Evolutionary conservation across 1,140 invertebrate genomes (phyloP).

Genomic region (Sycophaga agraensis): DNA sequence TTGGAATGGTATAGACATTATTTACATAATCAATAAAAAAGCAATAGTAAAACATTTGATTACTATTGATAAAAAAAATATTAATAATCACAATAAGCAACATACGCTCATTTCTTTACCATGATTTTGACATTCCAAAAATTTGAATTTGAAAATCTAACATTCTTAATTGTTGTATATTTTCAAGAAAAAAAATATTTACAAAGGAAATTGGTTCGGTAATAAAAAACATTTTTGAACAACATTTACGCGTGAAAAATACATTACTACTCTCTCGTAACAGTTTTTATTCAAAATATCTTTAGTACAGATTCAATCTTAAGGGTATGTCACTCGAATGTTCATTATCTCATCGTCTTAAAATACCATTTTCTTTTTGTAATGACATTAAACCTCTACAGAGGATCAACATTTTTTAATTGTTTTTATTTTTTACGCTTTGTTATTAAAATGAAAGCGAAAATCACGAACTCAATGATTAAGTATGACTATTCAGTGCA

Average conservation of each 20-base stretch:
- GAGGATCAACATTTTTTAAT: not conserved
- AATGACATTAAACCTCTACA: constrained; percentile 14
- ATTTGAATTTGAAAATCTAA: too few species aligned
- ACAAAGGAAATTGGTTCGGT: not conserved
- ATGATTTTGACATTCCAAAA: too few species aligned
- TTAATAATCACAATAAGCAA: too few species aligned
- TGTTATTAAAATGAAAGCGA: not conserved
- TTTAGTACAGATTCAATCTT: constrained; percentile 16
- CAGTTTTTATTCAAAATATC: constrained; percentile 33
- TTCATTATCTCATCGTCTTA: constrained; percentile 5
- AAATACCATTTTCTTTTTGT: constrained; percentile 7
- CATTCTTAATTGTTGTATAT: too few species aligned
- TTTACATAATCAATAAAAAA: too few species aligned
- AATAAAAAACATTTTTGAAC: constrained; percentile 10
- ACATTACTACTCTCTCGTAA: constrained; percentile 28
- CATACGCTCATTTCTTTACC: too few species aligned
- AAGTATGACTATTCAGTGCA: too few species aligned
- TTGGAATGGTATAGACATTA: too few species aligned
- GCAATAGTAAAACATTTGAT: too few species aligned
- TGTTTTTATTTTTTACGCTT: constrained; percentile 6
- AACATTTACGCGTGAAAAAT: constrained; percentile 22
- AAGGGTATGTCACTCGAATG: constrained; percentile 7
- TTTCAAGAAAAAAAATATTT: too few species aligned
- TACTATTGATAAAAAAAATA: too few species aligned
- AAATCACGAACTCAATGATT: constrained; percentile 2